These are phyloP conservation scores for Salticus scenicus DNA, from an alignment of 2,888 invertebrate genomes.

Conservation along the genomic window DNA sequence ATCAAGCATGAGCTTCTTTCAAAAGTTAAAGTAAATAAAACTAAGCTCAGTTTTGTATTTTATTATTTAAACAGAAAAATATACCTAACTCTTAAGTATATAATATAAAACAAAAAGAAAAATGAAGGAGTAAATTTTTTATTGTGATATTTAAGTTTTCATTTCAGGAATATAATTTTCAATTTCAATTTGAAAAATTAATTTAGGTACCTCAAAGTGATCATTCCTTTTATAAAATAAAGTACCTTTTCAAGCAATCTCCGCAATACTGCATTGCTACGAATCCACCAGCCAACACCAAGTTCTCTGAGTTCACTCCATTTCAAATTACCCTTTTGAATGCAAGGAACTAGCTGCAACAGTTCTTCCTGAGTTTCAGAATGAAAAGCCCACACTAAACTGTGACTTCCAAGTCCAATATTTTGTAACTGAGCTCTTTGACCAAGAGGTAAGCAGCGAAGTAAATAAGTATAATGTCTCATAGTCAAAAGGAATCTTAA, in stretches of 20 bases:
- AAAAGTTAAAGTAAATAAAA: too few relatives aligned
- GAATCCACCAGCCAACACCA: slow-evolving; percentile 97
- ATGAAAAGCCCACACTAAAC: slow-evolving; percentile 99
- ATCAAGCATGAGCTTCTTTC: too few relatives aligned
- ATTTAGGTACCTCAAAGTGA: too few relatives aligned
- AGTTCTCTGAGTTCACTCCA: slow-evolving; percentile 94
- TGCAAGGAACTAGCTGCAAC: slow-evolving; percentile 86
- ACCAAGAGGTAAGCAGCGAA: slow-evolving; percentile 92
- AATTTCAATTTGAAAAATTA: too few relatives aligned
- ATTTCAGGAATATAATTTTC: too few relatives aligned
- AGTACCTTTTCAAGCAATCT: slow-evolving; percentile 87
- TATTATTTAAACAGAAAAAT: too few relatives aligned
- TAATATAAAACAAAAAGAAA: too few relatives aligned
- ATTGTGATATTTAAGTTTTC: too few relatives aligned
- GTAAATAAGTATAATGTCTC: slow-evolving; percentile 96
- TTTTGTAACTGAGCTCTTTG: slow-evolving; percentile 91
- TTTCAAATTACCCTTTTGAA: slow-evolving; percentile 79
- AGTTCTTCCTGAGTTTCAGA: slow-evolving; percentile 98
- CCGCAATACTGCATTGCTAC: slow-evolving; percentile 87
- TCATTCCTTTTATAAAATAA: too few relatives aligned
- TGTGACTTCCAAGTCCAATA: slow-evolving; percentile 81
- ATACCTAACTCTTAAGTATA: too few relatives aligned
- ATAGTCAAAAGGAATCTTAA: slow-evolving; percentile 95
- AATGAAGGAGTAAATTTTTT: too few relatives aligned
- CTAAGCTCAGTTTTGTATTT: too few relatives aligned